Evolutionary conservation across 2,888 invertebrate species (phyloP).

Genomic region (Onthophagus sagittarius): DNA sequence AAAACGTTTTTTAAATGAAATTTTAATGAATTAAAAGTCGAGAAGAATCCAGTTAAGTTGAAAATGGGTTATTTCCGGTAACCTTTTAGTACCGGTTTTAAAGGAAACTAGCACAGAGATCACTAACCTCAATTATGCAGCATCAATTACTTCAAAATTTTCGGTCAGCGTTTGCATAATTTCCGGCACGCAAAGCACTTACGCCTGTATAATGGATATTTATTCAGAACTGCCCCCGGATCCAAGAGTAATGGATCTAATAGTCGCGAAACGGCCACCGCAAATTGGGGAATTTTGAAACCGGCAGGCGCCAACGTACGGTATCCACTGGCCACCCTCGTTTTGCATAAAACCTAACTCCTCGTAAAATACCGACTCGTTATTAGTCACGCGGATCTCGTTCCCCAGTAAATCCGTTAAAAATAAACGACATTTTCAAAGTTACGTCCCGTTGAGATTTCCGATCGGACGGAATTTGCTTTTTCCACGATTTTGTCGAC

Average conservation of each 20-base stretch:
- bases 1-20: background rate
- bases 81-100: background rate
- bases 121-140: slow-evolving; percentile 4
- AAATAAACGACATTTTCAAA: background rate
- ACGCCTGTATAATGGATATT: background rate
- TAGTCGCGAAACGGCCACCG: background rate
- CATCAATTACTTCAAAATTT: background rate
- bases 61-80: background rate
- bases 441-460: background rate
- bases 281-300: background rate
- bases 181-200: background rate
- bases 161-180: background rate
- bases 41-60: background rate
- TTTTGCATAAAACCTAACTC: background rate
- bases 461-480: background rate
- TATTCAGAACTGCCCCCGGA: background rate
- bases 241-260: background rate
- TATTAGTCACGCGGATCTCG: background rate
- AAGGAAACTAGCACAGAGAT: background rate
- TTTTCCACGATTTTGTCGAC: background rate
- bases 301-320: no score
- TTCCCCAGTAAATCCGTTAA: background rate
- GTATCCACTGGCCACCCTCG: background rate
- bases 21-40: background rate
- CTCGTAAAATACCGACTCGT: background rate